Evolutionary conservation across 2,888 invertebrate species (phyloP), one percentile per base, ranked within the genome.

Genomic region (Clitarchus hookeri): DNA sequence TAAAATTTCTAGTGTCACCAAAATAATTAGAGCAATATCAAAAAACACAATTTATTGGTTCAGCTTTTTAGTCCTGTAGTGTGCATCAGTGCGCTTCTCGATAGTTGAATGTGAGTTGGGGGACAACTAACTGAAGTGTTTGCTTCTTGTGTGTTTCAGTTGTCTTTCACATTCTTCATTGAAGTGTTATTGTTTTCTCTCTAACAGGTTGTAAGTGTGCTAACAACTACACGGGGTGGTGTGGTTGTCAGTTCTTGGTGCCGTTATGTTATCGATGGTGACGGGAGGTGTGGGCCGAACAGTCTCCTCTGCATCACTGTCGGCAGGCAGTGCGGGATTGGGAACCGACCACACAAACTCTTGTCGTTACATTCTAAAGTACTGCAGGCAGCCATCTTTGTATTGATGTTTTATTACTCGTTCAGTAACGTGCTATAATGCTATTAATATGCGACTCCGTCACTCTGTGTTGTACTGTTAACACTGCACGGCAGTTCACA

Each of bases 161-260:
- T 65, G 2, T 65, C 65, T 65, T 53, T 53, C 6, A 16, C 19
- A 65, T 65, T 65, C 65, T 65, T 65, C 65, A 65, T 65, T 65
- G n/a, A 65, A 65, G 19, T 65, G 65, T 65, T n/a, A 79, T 82
- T 85, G 80, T 83, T 78, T 85, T 85, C 77, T 86, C 78, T 77
- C 83, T 86, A 86, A 84, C 86, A 86, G 86, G 86, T 85, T 82
- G 79, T 53, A 77, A 54, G 65, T 84, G 65, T 54, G n/a, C 27
- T 27, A 84, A 36, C 84, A 84, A 86, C 86, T 85, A 83, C 86
- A 84, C 65, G 83, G 84, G 80, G 82, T 86, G 86, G 84, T 86
- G 86, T 85, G 84, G 84, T 86, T 85, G 48, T 85, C 83, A 85
- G 85, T 85, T 85, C 85, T 86, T 85, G 86, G 85, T 44, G 77